Evolutionary conservation across 2,113 vertebrate species (phyloP).

Genomic region (Protobothrops flavoviridis): DNA sequence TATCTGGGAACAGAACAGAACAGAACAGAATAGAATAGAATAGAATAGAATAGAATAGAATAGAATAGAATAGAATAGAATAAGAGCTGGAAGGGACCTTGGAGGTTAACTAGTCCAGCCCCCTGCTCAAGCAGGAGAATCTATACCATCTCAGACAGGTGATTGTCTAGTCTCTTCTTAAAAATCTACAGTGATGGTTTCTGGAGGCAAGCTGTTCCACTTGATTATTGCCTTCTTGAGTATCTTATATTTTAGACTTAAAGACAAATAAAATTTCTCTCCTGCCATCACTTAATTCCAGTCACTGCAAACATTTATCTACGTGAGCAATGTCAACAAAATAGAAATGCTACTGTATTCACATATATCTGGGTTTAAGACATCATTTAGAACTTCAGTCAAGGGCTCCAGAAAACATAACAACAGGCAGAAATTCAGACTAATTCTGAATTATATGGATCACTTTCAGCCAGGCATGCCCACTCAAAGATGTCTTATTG

Average conservation of each 20-base stretch:
- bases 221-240: neutral
- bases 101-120: too few species aligned
- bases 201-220: too few species aligned
- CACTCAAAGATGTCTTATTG: neutral
- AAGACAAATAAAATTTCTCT: constrained; percentile 10
- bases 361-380: neutral
- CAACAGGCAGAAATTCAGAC: neutral
- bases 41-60: too few species aligned
- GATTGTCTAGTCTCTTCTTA: too few species aligned
- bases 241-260: neutral
- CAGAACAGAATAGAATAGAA: too few species aligned
- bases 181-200: too few species aligned
- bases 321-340: neutral
- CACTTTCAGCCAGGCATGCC: neutral
- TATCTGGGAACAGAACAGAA: too few species aligned
- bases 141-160: too few species aligned
- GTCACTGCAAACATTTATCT: constrained; percentile 9
- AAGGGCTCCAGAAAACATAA: neutral
- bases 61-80: too few species aligned
- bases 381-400: neutral
- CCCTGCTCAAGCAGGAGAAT: too few species aligned
- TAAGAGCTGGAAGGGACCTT: too few species aligned
- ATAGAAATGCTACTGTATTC: constrained; percentile 9
- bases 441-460: neutral
- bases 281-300: constrained; percentile 1